Evolutionary conservation across 2,888 invertebrate species (phyloP), one percentile per base, ranked within the genome.

Genomic region (Teleogryllus oceanicus): DNA sequence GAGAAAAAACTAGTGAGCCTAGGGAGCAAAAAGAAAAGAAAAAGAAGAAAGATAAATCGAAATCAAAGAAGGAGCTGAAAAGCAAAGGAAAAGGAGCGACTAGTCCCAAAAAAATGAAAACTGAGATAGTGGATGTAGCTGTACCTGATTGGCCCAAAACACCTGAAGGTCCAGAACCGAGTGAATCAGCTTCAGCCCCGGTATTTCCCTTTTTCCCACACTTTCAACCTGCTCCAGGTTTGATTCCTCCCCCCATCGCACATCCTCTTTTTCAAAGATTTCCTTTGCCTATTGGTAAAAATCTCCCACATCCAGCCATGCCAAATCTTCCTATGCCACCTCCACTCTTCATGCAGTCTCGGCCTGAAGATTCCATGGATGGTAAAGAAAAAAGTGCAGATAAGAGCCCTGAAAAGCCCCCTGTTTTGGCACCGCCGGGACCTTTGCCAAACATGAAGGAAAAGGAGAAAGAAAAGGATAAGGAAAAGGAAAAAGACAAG

Each of bases 241-340:
- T 92, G 77, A 92, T 92, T 84, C 92, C 92, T 8, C 88, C 89
- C 12, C 89, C 90, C 74, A 86, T 91, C 50, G 86, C 87, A 78
- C 90, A 91, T 84, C 89, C 91, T 50, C 87, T 91, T 75, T 88
- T 88, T 80, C 84, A 87, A 11, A 85, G 88, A 78, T 87, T 89
- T 83, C 87, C 88, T 2, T 84, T 88, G 79, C 85, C 88, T 3
- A 49, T 80, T n/a, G 80, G 79, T 13, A 82, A 82, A 62, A 83
- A 83, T 51, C 49, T 83, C 50, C 81, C 82, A 8, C 89, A 91
- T 80, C 91, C 92, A 2, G 89, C 90, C 84, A 89, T 91, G 87
- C 90, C 90, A 74, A 88, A 90, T 81, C 88, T 91, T 86, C 87
- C 90, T 11, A 81, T 88, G 12, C 76, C 20, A 1, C 24, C 76